Evolutionary conservation across 1,140 invertebrate genomes (phyloP), one percentile per base, ranked within the genome.

Genomic region (Drosophila mojavensis): DNA sequence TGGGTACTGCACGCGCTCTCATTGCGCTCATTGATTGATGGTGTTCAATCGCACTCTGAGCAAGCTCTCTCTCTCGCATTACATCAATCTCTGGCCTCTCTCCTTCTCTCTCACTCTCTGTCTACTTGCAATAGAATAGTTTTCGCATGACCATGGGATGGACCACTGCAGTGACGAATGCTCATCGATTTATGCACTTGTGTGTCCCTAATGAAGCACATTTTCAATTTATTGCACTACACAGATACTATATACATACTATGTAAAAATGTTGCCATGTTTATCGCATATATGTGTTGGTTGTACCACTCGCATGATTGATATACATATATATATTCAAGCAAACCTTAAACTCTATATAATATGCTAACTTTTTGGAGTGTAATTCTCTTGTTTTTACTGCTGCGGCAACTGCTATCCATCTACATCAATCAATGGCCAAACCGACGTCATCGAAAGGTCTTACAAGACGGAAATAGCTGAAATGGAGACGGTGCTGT

Each of bases 401-500:
- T 43, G 50, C 11, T 10, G 50, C 11, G 6, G 30, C 20, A 51
- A 68, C 58, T 60, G 45, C 66, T 61, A 28, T 58, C 24, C 15
- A 56, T 33, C 43, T 13, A 26, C 17, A 11, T 54, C 43, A 17
- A 15, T 15, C 43, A 47, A 17, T 47, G 10, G 20, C 72, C 13
- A n/a, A 28, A 28, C 43, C 13, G n/a, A n/a, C 15, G 43, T 17
- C 11, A 43, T 48, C 45, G 56, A 82, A 83, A 94, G 94, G 74
- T 93, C 94, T n/a, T 93, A 93, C 70, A 94, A 94, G 91, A 96
- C 95, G 77, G 95, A 96, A 93, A 95, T 96, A 75, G 96, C 96
- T 88, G 96, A 97, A 94, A 97, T 97, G 95, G 96, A 97, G 94
- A 97, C 96, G 91, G 96, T 97, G 94, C 96, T 97, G 94, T 97